These are phyloP conservation scores for Metacarcinus magister DNA, from an alignment of 2,888 invertebrate genomes.

Conservation along the genomic window DNA sequence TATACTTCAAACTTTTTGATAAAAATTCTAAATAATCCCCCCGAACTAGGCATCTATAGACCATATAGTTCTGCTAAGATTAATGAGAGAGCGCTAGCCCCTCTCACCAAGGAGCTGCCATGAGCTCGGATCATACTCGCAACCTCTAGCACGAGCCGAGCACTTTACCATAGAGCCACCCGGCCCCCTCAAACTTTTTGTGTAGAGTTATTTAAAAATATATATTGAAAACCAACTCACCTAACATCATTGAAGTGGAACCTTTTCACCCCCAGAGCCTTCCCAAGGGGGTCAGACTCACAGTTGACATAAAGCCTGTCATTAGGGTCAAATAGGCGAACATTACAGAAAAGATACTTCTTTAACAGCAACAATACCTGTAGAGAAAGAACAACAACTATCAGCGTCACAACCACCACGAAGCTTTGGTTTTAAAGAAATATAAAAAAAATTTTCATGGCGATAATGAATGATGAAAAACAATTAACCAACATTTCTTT, in stretches of 20 bases:
- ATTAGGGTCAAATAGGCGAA: conserved; percentile 43
- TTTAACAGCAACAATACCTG: conserved; percentile 72
- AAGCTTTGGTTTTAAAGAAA: not conserved
- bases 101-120: not conserved
- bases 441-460: not conserved
- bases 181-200: too few species aligned
- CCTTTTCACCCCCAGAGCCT: conserved; percentile 55
- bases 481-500: not conserved
- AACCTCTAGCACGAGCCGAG: too few species aligned
- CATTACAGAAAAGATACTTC: conserved; percentile 65
- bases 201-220: too few species aligned
- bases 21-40: too few species aligned
- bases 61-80: too few species aligned
- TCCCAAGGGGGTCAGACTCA: conserved; percentile 58
- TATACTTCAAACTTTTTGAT: too few species aligned
- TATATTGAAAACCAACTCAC: conserved; percentile 45
- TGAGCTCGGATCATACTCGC: not conserved
- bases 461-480: too few species aligned
- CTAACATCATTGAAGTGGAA: conserved; percentile 70
- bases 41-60: too few species aligned
- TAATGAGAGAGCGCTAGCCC: too few species aligned
- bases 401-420: not conserved
- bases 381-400: not conserved
- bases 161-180: too few species aligned
- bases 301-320: conserved; percentile 66